Conservation (phyloP, 2,113 vertebrate species). For the Etia nguti region DNA sequence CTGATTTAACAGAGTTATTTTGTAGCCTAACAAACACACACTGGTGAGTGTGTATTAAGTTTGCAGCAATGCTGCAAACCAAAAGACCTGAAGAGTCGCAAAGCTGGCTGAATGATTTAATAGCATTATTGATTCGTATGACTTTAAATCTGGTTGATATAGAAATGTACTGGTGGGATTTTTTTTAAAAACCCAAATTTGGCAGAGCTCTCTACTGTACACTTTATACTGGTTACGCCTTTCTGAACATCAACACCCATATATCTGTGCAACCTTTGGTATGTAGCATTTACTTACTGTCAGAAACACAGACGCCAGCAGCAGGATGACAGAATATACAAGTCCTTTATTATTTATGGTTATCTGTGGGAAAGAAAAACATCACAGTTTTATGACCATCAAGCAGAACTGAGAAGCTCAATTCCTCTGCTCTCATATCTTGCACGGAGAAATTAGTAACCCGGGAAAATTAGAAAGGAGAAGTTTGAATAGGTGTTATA, state of each 20-base stretch:
- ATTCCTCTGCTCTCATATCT: background rate
- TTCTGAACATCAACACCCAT: background rate
- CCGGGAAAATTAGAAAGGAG: background rate
- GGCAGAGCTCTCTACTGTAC: background rate
- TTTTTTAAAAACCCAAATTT: background rate
- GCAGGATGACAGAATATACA: conserved; percentile 77
- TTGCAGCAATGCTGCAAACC: background rate
- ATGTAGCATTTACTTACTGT: conserved; percentile 60
- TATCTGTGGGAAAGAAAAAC: conserved; percentile 50
- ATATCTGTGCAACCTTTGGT: background rate
- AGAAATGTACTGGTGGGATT: background rate
- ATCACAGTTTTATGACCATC: background rate
- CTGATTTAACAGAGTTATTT: background rate
- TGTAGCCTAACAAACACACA: background rate
- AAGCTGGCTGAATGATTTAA: background rate
- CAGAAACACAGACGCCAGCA: conserved; percentile 77
- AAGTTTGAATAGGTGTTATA: background rate
- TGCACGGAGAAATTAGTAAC: background rate
- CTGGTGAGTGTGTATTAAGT: background rate
- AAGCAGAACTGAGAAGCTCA: background rate
- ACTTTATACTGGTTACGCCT: background rate
- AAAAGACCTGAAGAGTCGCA: background rate
- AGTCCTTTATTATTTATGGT: conserved; percentile 78
- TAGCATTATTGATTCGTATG: background rate
- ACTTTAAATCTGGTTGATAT: background rate